These are phyloP conservation scores for Drosophila persimilis DNA, from an alignment of 1,140 invertebrate species.

Conservation along the genomic window DNA sequence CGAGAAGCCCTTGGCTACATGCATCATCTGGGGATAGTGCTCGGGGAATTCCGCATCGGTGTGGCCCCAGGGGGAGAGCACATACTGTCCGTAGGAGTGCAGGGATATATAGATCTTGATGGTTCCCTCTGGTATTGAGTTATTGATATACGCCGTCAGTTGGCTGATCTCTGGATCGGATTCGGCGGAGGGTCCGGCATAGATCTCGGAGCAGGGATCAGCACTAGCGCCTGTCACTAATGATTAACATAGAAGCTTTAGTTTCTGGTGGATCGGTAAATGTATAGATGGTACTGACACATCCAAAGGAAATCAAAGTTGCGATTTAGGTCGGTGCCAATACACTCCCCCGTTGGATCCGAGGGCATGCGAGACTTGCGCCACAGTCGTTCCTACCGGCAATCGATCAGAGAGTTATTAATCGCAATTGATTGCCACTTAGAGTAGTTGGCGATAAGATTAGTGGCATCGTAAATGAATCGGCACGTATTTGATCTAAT, in stretches of 20 bases:
- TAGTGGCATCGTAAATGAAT: constrained; percentile 6
- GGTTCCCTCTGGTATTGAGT: constrained; percentile 68
- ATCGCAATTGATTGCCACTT: constrained; percentile 28
- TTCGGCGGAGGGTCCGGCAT: constrained; percentile 85
- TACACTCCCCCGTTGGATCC: constrained; percentile 77
- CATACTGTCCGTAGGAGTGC: constrained; percentile 84
- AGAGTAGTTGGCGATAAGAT: constrained; percentile 36
- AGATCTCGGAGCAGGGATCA: constrained; percentile 85
- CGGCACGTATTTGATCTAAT: constrained; percentile 43
- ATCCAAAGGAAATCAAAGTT: constrained; percentile 89
- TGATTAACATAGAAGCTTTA: background rate
- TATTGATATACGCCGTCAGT: constrained; percentile 78
- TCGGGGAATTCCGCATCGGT: constrained; percentile 82
- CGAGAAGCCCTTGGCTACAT: constrained; percentile 83
- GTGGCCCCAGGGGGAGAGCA: constrained; percentile 83
- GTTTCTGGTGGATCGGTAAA: background rate
- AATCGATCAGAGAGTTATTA: constrained; percentile 15
- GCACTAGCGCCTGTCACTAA: constrained; percentile 84
- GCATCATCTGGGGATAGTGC: constrained; percentile 84
- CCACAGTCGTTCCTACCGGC: constrained; percentile 85
- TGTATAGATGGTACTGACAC: constrained; percentile 76
- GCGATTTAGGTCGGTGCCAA: constrained; percentile 88
- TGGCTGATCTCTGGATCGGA: constrained; percentile 86
- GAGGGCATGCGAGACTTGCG: constrained; percentile 86
- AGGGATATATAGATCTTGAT: constrained; percentile 84